Conservation (phyloP, 2,113 vertebrate species). For the Ascaphus truei region DNA sequence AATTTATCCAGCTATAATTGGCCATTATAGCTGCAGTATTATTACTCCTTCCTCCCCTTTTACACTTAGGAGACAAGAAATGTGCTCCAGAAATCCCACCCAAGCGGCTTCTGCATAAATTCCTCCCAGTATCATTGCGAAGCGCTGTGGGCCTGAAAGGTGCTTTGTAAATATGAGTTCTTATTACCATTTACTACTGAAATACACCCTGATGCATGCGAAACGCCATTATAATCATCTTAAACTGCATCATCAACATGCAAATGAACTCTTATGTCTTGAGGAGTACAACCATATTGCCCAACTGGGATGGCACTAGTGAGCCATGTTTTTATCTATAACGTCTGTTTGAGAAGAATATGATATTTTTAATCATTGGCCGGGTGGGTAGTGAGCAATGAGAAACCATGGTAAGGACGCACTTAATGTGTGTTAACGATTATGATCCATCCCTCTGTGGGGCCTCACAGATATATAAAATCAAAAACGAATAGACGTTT, state of each 20-base stretch:
- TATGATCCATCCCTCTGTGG: no score
- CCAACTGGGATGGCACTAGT: slow-evolving; percentile 1
- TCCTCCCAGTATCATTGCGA: not conserved
- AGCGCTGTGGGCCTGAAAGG: not conserved
- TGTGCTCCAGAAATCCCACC: not conserved
- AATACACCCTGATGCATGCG: not conserved
- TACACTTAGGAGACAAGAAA: not conserved
- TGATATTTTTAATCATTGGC: not conserved
- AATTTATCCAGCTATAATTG: not conserved
- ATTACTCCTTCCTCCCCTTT: not conserved
- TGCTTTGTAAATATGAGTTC: not conserved
- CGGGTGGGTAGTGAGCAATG: no score
- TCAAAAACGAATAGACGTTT: no score
- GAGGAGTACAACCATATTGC: not conserved
- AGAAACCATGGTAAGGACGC: no score
- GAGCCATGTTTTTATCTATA: not conserved
- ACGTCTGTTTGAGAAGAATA: not conserved
- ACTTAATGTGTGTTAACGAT: no score
- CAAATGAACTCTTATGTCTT: slow-evolving; percentile 4
- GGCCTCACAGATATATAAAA: no score
- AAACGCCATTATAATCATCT: slow-evolving; percentile 19
- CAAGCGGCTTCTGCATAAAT: not conserved
- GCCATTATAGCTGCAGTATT: not conserved
- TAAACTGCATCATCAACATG: slow-evolving; percentile 10
- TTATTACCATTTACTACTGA: slow-evolving; percentile 7